A percentile compares a stretch with the other conserved stretches of the same genome.
These are phyloP conservation scores for Zaprionus davidi DNA, from an alignment of 1,140 invertebrate species.

Conservation along the genomic window DNA sequence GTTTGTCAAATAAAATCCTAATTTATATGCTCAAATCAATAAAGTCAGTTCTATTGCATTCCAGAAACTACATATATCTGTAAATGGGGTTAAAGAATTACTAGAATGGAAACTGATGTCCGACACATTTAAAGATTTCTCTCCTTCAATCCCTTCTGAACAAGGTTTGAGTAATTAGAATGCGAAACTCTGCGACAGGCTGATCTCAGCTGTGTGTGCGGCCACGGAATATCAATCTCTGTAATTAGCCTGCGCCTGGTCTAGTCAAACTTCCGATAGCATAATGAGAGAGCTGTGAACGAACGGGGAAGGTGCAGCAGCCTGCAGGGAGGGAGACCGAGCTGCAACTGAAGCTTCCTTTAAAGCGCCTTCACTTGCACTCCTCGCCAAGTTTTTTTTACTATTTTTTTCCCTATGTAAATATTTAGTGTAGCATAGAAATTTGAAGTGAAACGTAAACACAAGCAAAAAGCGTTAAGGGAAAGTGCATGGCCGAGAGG, in stretches of 20 bases:
- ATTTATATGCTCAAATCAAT: conserved; percentile 41
- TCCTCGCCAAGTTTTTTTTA: conserved; percentile 57
- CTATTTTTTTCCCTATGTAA: conserved; percentile 55
- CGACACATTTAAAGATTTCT: background rate
- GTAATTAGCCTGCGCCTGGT: conserved; percentile 24
- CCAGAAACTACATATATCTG: background rate
- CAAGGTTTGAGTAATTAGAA: conserved; percentile 3
- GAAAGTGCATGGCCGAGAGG: conserved; percentile 60
- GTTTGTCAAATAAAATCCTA: conserved; percentile 37
- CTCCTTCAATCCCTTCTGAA: background rate
- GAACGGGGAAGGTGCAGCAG: background rate
- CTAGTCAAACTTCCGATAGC: conserved; percentile 29
- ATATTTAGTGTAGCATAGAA: conserved; percentile 78
- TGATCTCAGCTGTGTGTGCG: conserved; percentile 36
- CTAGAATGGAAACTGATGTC: background rate
- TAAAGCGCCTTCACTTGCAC: conserved; percentile 72
- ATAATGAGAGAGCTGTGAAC: conserved; percentile 48
- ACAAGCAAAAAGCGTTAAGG: conserved; percentile 69
- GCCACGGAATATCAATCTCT: conserved; percentile 36
- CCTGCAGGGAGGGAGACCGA: conserved; percentile 11
- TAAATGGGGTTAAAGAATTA: background rate
- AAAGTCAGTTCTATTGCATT: conserved; percentile 23
- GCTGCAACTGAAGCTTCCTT: conserved; percentile 34
- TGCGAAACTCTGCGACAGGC: background rate
- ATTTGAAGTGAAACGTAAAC: conserved; percentile 79